Base-by-base conservation (phyloP, 2,797 vertebrate species). In the Sardinella longiceps region DNA sequence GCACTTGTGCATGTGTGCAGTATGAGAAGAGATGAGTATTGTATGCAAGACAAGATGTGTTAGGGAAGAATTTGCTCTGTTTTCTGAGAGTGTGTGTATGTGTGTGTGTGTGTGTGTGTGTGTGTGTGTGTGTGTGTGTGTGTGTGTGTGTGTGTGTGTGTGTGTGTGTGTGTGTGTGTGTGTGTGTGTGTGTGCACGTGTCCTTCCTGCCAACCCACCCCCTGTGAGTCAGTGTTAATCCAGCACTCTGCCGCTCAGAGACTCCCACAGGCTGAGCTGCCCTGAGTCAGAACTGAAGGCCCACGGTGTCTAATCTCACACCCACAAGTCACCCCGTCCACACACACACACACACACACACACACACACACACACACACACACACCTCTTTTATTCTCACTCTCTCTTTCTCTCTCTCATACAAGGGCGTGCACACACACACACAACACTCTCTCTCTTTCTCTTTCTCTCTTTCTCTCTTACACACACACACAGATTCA, bases 171-270 rank as follows among this genome's bases (percentile, higher is more conserved):
- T 66, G 63, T 66, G 63, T 66, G 63, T 66, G 63, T 33, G 63
- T 33, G 30, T 30, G 11, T 12, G 63, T 66, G 63, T 66, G 63
- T 15, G 28, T 33, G 63, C 14, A 12, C 14, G 25, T 9, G 7
- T n/a, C 28, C 14, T 70, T 30, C 63, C 63, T 30, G 70, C 84
- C 37, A n/a, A 85, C 45, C 84, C 60, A 82, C 87, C 84, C 87
- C 84, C 23, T 46, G 88, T 91, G 91, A 91, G 77, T 92, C 91
- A 91, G 90, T 88, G 85, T 85, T 90, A 91, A 92, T 90, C 90
- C 86, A 77, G 82, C 87, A 86, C 46, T 82, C 82, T 87, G 82
- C 84, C 43, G 85, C 77, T 86, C 81, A 85, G 89, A 83, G 85
- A 83, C 80, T 87, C 30, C 63, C 63, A 70, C 63, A 70, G 63